Conservation (phyloP, 1,140 invertebrate genomes). For the Aphis gossypii region DNA sequence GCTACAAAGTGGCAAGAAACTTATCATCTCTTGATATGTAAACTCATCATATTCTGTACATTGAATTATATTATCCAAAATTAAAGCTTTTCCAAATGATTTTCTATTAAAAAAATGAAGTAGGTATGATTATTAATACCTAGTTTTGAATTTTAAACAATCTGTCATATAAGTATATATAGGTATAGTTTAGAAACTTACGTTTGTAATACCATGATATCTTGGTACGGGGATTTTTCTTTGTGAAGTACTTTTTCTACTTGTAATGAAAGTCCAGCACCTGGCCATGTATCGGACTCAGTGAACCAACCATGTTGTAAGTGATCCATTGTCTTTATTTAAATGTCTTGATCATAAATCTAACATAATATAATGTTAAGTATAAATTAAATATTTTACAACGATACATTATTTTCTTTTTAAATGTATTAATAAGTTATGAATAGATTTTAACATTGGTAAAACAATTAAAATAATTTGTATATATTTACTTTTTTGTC, state of each 20-base stretch:
- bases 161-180: background rate
- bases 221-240: conserved; percentile 87
- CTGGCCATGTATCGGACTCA: conserved; percentile 90
- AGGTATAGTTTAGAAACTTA: conserved; percentile 66
- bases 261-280: conserved; percentile 87
- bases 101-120: conserved; percentile 69
- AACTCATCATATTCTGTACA: conserved; percentile 96
- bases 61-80: conserved; percentile 96
- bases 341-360: background rate
- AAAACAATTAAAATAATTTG: background rate
- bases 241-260: conserved; percentile 83
- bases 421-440: background rate
- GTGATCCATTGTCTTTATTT: conserved; percentile 66
- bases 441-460: background rate
- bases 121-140: background rate
- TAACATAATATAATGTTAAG: background rate
- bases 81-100: conserved; percentile 85
- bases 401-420: background rate
- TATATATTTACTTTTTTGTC: background rate
- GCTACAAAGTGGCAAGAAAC: conserved; percentile 89
- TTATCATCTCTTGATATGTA: conserved; percentile 98
- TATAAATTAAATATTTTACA: background rate
- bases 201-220: conserved; percentile 90
- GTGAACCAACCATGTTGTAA: conserved; percentile 89
- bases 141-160: background rate